A percentile compares a stretch with the other conserved stretches of the same genome.
phyloP scores from a whole-genome alignment of 1,140 invertebrate genomes.

The Drosophila sulfurigaster region DNA sequence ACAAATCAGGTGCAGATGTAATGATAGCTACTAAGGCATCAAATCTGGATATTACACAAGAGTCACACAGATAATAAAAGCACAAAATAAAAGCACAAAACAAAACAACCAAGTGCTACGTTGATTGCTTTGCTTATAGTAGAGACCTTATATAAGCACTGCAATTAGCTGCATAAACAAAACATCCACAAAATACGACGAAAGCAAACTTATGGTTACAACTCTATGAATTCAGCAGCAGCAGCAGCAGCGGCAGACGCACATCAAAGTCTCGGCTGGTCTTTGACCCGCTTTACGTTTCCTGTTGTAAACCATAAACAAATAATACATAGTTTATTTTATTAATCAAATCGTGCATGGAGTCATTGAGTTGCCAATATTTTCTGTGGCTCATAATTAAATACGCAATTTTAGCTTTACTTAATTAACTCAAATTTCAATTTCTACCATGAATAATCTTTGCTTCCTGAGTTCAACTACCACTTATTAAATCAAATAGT shows the following conservation, averaged over 20 bases:
- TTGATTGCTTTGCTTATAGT: constrained; percentile 19
- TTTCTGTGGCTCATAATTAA: constrained; percentile 4
- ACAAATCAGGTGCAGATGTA: constrained; percentile 62
- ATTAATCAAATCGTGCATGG: constrained; percentile 16
- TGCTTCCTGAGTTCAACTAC: too few relatives aligned
- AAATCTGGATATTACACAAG: constrained; percentile 70
- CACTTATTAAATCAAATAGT: too few relatives aligned
- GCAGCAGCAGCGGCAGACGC: constrained; percentile 8
- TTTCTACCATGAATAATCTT: background rate
- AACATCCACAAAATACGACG: constrained; percentile 30
- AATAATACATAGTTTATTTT: constrained; percentile 19
- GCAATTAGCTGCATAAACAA: constrained; percentile 58
- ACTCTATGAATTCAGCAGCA: background rate
- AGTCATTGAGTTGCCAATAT: constrained; percentile 4
- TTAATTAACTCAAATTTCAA: constrained; percentile 18
- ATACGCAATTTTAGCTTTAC: background rate
- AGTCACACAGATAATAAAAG: constrained; percentile 25
- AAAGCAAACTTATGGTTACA: background rate
- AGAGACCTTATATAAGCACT: constrained; percentile 40
- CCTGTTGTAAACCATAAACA: constrained; percentile 34
- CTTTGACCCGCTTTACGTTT: constrained; percentile 47
- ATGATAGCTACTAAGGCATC: constrained; percentile 71
- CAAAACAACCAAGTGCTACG: constrained; percentile 17
- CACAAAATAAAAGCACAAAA: constrained; percentile 25
- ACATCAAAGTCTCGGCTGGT: constrained; percentile 35